phyloP scores from a whole-genome alignment of 30 jellyfish, hydroid and myxozoan genomes.

The Pseudorhiza aurosa region DNA sequence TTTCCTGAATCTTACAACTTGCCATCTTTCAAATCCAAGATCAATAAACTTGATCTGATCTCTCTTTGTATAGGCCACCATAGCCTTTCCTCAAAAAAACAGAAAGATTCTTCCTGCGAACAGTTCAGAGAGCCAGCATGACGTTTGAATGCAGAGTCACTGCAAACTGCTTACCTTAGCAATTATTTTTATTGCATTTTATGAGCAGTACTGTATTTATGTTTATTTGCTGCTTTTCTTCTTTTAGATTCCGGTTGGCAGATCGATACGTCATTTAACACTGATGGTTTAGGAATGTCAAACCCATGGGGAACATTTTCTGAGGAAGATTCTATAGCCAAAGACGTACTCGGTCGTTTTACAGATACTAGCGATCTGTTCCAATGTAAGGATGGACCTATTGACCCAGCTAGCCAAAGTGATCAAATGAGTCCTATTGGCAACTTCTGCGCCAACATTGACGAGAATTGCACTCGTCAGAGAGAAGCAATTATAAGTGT shows the following conservation, averaged over 20 bases:
- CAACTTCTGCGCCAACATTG: not conserved
- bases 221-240: too few relatives aligned
- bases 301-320: slow-evolving; percentile 74
- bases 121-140: too few relatives aligned
- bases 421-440: not conserved
- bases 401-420: not conserved
- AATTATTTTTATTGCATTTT: too few relatives aligned
- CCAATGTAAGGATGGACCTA: slow-evolving; percentile 12
- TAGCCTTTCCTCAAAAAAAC: too few relatives aligned
- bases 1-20: too few relatives aligned
- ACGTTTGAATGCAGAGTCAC: too few relatives aligned
- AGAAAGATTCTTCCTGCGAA: too few relatives aligned
- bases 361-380: slow-evolving; percentile 30
- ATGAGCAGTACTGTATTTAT: too few relatives aligned
- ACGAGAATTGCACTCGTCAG: not conserved
- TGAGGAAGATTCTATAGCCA: slow-evolving; percentile 52
- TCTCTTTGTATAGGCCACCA: too few relatives aligned
- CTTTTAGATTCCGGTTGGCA: slow-evolving; percentile 54
- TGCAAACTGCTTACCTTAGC: too few relatives aligned
- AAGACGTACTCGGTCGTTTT: slow-evolving; percentile 10
- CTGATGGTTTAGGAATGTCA: slow-evolving; percentile 52
- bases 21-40: too few relatives aligned
- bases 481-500: not conserved
- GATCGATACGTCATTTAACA: slow-evolving; percentile 34
- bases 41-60: too few relatives aligned